These are phyloP conservation scores for Ormia ochracea DNA, from an alignment of 2,888 invertebrate species.

Conservation along the genomic window DNA sequence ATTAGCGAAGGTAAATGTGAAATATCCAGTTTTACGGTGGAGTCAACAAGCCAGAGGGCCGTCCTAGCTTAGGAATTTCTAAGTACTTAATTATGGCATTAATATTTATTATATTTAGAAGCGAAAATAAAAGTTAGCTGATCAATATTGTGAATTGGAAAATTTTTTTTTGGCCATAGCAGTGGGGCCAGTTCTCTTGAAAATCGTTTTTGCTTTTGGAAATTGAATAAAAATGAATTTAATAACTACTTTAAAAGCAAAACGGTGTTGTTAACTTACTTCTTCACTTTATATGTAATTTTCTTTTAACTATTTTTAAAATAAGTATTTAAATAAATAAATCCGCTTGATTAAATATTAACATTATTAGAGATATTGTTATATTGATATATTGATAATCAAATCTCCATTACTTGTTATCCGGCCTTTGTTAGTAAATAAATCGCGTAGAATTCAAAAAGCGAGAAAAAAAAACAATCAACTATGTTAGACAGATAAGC, in stretches of 20 bases:
- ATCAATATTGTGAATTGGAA: slow-evolving; percentile 31
- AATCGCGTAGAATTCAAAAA: slow-evolving; percentile 24
- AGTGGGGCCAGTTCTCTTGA: slow-evolving; percentile 21
- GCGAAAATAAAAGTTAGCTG: slow-evolving; percentile 33
- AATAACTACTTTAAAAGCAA: slow-evolving; percentile 21
- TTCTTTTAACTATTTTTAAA: slow-evolving; percentile 25
- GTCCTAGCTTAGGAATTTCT: too few relatives aligned
- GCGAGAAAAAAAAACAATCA: background rate
- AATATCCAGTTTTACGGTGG: too few relatives aligned
- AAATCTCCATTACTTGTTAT: slow-evolving; percentile 36
- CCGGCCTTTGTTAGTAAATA: slow-evolving; percentile 47
- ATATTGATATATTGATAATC: slow-evolving; percentile 46
- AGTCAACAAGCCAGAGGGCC: too few relatives aligned
- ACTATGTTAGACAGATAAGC: background rate
- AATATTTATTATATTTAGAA: too few relatives aligned
- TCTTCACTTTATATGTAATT: slow-evolving; percentile 8
- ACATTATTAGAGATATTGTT: slow-evolving; percentile 31
- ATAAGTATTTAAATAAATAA: slow-evolving; percentile 38
- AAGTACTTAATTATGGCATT: too few relatives aligned
- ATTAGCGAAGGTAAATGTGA: too few relatives aligned
- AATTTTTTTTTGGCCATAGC: slow-evolving; percentile 55
- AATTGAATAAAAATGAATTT: slow-evolving; percentile 24
- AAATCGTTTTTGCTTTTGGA: slow-evolving; percentile 17
- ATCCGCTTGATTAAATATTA: slow-evolving; percentile 55
- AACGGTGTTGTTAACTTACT: slow-evolving; percentile 12